A percentile compares a stretch with the other conserved stretches of the same genome.
Conservation (phyloP, 2,888 invertebrate species). For the Ectobius pallidus region DNA sequence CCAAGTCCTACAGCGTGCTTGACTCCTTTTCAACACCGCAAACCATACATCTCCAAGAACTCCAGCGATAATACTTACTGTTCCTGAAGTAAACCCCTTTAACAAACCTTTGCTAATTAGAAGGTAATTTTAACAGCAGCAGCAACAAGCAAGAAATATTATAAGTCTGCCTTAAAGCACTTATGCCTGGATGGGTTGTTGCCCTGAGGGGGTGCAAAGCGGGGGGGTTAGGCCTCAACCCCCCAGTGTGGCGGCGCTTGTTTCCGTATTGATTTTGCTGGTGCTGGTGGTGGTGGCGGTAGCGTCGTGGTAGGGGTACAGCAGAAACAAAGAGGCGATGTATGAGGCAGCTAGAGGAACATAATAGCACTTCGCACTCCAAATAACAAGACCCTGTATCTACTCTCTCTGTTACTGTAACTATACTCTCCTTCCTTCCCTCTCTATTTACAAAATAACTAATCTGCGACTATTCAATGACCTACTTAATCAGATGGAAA, state of each 20-base stretch:
- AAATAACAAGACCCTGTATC: not conserved
- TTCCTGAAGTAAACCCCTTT: no score
- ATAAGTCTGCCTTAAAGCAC: not conserved
- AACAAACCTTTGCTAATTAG: not conserved
- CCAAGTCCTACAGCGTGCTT: no score
- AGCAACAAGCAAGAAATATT: not conserved
- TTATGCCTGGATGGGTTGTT: constrained; percentile 12
- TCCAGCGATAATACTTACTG: no score
- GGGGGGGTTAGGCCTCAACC: constrained; percentile 7
- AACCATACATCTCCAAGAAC: no score
- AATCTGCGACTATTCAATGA: not conserved
- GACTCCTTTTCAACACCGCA: no score
- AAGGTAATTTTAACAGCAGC: not conserved
- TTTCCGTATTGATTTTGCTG: constrained; percentile 23
- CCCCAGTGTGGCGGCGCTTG: constrained; percentile 18
- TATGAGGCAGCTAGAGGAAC: not conserved
- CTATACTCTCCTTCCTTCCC: no score
- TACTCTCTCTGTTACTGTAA: not conserved
- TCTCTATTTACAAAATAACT: not conserved
- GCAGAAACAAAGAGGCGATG: constrained; percentile 10
- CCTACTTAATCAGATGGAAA: not conserved
- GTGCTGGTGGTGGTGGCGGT: not conserved
- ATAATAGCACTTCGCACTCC: constrained; percentile 22
- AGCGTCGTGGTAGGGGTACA: not conserved
- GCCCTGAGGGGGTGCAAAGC: constrained; percentile 9